Evolutionary conservation across 2,888 invertebrate species (phyloP).

Genomic region (Idaea straminata): DNA sequence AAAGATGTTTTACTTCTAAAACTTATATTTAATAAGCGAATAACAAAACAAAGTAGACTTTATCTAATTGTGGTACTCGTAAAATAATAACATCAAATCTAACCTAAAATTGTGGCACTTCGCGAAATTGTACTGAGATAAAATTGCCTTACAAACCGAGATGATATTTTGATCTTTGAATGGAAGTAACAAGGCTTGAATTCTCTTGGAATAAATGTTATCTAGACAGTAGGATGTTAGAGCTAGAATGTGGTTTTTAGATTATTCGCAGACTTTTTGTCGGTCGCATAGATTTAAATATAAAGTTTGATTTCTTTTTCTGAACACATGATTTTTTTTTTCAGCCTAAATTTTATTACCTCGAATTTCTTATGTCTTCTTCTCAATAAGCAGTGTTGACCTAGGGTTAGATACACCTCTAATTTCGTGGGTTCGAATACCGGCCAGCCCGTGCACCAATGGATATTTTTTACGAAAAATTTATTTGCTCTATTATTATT

Average conservation of each 20-base stretch:
- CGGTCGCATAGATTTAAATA: background rate
- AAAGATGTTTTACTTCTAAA: background rate
- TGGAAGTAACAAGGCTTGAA: background rate
- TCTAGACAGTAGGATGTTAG: background rate
- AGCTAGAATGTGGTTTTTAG: background rate
- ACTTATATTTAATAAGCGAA: background rate
- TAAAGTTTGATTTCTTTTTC: background rate
- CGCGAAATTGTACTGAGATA: slow-evolving; percentile 18
- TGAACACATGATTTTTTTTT: too few species aligned
- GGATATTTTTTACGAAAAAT: too few species aligned
- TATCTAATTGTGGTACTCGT: background rate
- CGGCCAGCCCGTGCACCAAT: too few species aligned
- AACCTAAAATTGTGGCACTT: slow-evolving; percentile 8
- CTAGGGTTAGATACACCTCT: too few species aligned
- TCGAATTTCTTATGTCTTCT: too few species aligned
- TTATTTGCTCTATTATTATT: too few species aligned
- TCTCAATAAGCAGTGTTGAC: too few species aligned
- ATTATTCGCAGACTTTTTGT: background rate
- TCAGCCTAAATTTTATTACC: too few species aligned
- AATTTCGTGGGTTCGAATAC: too few species aligned
- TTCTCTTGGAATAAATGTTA: background rate
- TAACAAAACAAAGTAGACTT: background rate
- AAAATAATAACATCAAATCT: background rate
- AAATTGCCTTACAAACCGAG: background rate
- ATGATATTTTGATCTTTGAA: background rate